phyloP scores from a whole-genome alignment of 2,113 vertebrate species.

The Clinocottus analis region DNA sequence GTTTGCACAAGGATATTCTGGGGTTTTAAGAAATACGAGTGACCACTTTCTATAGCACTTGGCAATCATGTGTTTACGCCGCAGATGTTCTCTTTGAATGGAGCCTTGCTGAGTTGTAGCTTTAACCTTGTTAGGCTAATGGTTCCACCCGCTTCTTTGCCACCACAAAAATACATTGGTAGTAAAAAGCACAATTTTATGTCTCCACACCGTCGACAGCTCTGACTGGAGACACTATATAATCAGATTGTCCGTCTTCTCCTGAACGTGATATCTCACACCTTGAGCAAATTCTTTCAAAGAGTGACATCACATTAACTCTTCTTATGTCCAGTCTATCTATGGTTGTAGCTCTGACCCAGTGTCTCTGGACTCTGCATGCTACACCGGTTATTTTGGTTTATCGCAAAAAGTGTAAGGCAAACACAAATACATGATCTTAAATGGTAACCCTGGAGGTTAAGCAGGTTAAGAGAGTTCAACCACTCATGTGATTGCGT shows the following conservation, averaged over 20 bases:
- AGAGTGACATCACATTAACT: not conserved
- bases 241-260: too few relatives aligned
- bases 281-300: too few relatives aligned
- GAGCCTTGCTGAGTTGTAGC: not conserved
- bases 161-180: not conserved
- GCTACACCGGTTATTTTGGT: too few relatives aligned
- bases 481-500: not conserved
- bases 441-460: too few relatives aligned
- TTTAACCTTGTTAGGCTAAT: not conserved
- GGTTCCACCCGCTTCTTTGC: not conserved
- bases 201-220: not conserved
- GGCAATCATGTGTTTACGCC: not conserved
- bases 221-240: too few relatives aligned
- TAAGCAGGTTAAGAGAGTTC: too few relatives aligned
- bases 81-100: slow-evolving; percentile 3
- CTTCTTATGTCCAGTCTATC: too few relatives aligned
- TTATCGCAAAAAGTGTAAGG: too few relatives aligned
- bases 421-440: too few relatives aligned
- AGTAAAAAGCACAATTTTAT: not conserved
- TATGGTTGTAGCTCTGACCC: too few relatives aligned
- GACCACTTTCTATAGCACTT: not conserved
- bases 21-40: not conserved
- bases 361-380: too few relatives aligned
- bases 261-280: too few relatives aligned
- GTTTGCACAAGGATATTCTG: not conserved